Evolutionary conservation across 2,113 vertebrate species (phyloP), one percentile per base, ranked within the genome.

Genomic region (Galemys pyrenaicus): DNA sequence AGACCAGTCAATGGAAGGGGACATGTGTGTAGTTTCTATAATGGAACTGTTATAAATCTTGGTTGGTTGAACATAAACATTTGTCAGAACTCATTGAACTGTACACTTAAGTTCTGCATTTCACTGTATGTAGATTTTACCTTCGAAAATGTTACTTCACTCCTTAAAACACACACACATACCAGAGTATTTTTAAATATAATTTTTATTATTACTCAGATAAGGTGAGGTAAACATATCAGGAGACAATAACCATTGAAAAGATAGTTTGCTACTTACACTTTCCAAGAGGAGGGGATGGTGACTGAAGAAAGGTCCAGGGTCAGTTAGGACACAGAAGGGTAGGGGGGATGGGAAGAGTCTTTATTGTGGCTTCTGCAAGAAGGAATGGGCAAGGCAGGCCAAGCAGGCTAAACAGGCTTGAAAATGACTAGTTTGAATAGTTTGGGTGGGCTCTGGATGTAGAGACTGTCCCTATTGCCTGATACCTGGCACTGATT

Each of bases 11-110:
- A n/a, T 65, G 24, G 26, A 78, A 77, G 37, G 26, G 46, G 46
- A 3, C 19, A 35, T 35, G 32, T 32, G 22, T 22, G 24, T 89
- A 58, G 19, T 75, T 58, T 77, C 46, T 49, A 56, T 49, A 13
- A 44, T 35, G 7, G 74, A 84, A 85, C 41, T 68, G 10, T 83
- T 46, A 67, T 83, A 70, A 77, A 37, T 87, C 77, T 80, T 88
- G 1, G 8, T 62, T 75, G 41, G 46, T 88, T 93, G 30, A 9
- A 37, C 56, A 39, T 54, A 84, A 22, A 75, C 15, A 81, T 51
- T 70, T 75, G 46, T 75, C 60, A 86, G 91, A 81, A 92, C 6
- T 89, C 80, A 88, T 3, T 81, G 60, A 95, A 89, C 20, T 65
- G 9, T 26, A 71, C 12, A 65, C 10, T 83, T 74, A 81, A 82